Conservation (phyloP, 1,140 invertebrate species). For the Neuroterus valhalla region DNA sequence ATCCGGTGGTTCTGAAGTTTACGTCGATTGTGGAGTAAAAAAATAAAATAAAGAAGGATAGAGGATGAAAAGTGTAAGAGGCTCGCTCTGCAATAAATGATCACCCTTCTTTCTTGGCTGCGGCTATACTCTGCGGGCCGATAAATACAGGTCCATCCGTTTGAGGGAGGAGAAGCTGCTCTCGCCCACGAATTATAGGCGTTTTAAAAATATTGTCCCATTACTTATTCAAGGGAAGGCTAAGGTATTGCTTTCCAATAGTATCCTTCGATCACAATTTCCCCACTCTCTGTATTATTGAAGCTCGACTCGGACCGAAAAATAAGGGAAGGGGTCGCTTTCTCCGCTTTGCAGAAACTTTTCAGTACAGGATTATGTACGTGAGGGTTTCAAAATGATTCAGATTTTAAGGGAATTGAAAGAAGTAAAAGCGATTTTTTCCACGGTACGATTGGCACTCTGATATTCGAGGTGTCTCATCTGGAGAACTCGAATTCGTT, state of each 20-base stretch:
- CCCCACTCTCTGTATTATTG: constrained; percentile 70
- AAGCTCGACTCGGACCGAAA: constrained; percentile 50
- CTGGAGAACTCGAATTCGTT: too few species aligned
- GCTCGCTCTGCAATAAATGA: constrained; percentile 62
- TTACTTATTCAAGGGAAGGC: constrained; percentile 72
- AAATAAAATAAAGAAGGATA: constrained; percentile 35
- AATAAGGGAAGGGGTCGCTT: not conserved
- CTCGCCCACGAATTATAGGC: constrained; percentile 72
- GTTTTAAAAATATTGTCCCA: constrained; percentile 76
- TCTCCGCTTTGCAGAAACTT: not conserved
- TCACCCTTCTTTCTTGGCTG: constrained; percentile 66
- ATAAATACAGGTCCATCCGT: constrained; percentile 72
- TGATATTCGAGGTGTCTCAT: too few species aligned
- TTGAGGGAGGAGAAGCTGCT: constrained; percentile 55
- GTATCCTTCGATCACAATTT: constrained; percentile 72
- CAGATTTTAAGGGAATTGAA: too few species aligned
- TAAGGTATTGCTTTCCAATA: constrained; percentile 75
- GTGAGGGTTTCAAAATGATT: too few species aligned
- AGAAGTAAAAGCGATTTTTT: not conserved
- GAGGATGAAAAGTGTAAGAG: constrained; percentile 32
- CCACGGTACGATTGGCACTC: too few species aligned
- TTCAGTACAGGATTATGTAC: too few species aligned
- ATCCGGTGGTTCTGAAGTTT: constrained; percentile 51
- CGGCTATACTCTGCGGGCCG: constrained; percentile 73
- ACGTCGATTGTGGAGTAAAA: constrained; percentile 52